A percentile compares a stretch with the other conserved stretches of the same genome.
Conservation (phyloP, 2,797 vertebrate genomes). For the Myotis vivesi region DNA sequence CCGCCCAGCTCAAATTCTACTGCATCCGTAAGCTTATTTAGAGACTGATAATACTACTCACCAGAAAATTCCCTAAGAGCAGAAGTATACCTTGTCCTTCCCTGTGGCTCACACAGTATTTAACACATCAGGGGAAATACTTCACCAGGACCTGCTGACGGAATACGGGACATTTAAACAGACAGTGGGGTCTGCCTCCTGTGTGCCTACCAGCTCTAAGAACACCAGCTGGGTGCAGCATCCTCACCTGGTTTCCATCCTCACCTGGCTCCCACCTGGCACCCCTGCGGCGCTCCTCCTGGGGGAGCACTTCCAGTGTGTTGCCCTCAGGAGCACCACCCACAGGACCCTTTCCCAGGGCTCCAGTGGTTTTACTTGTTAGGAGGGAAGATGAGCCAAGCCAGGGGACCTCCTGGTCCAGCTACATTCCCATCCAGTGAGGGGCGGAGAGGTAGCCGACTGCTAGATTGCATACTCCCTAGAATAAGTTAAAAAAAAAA, state of each 20-base stretch:
- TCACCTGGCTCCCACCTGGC: no score
- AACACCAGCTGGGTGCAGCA: not conserved
- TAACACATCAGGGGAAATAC: not conserved
- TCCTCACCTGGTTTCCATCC: no score
- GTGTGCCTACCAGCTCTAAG: not conserved
- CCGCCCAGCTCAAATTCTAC: not conserved
- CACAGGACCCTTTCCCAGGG: not conserved
- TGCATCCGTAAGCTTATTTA: not conserved
- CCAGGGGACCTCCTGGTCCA: not conserved
- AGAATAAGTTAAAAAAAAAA: not conserved
- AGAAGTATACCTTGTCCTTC: not conserved
- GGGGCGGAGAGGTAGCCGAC: rapidly evolving
- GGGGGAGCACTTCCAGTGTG: rapidly evolving
- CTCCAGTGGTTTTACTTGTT: not conserved
- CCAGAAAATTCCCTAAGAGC: not conserved
- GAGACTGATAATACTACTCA: no score
- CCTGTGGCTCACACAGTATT: not conserved
- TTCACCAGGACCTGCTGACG: not conserved
- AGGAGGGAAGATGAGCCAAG: not conserved
- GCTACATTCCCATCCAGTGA: not conserved
- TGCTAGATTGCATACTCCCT: not conserved
- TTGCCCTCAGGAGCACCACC: rapidly evolving
- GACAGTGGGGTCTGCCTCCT: not conserved
- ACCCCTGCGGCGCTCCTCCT: not conserved
- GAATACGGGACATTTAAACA: not conserved